Evolutionary conservation across 2,113 vertebrate species (phyloP), one percentile per base, ranked within the genome.

Genomic region (Dromiciops gliroides): DNA sequence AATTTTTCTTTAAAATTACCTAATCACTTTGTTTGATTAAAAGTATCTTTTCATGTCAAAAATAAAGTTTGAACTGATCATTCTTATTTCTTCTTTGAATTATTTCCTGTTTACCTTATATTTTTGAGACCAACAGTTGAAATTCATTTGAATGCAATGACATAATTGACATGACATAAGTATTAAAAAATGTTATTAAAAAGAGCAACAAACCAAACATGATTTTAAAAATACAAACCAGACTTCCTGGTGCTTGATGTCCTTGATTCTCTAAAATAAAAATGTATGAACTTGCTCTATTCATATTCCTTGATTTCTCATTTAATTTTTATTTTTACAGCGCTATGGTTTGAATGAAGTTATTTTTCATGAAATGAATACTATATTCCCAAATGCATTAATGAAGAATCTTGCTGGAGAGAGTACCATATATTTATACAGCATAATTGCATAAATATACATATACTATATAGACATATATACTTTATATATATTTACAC

Each of bases 241-340:
- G 95, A 0, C 31, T 56, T 91, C 12, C 89, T 93, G 49, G 23
- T 44, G 7, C 19, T 48, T 49, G 47, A 11, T 0, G 23, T 44
- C 19, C 19, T 48, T 49, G 47, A 11, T 0, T 52, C 25, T 96
- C 6, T 91, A 56, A 93, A 93, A 44, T 91, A 50, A 92, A 91
- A 52, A 31, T 96, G 48, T 92, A 93, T 93, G 11, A 89, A 3
- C 50, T 56, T 93, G 91, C 91, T 50, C 4, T 95, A 91, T 92
- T 96, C 31, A 25, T 52, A 90, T 89, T 93, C 19, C 31, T 60
- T 93, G 56, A 93, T 93, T 97, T 92, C 19, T 60, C 48, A 92
- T 48, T 51, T 47, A 93, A 60, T 19, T 48, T 60, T 47, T 28
- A 50, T 6, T 50, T 11, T 93, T n/a, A 50, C 37, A 92, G 92